phyloP scores from a whole-genome alignment of 2,113 vertebrate species.

The Athene noctua region DNA sequence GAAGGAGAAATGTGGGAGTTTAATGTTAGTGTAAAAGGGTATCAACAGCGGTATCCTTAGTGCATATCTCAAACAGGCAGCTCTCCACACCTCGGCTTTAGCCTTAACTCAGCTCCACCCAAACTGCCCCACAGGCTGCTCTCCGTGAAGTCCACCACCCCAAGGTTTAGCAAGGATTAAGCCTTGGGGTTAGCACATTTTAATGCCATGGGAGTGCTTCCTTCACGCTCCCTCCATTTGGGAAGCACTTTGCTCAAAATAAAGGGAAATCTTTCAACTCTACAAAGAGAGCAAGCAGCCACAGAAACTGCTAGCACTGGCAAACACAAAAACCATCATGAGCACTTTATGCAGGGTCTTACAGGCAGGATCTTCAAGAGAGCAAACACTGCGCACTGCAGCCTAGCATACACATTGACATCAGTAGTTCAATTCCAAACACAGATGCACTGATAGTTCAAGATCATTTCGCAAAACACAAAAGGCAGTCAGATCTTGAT shows the following conservation, averaged over 20 bases:
- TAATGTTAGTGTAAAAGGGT: neutral
- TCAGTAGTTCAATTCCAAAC: neutral
- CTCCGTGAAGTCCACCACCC: neutral
- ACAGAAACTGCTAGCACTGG: neutral
- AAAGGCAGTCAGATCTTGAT: neutral
- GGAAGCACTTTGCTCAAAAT: neutral
- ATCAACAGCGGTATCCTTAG: neutral
- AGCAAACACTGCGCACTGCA: neutral
- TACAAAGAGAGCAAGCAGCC: neutral
- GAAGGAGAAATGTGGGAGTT: neutral
- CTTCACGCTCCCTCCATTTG: neutral
- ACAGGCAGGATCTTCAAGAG: neutral
- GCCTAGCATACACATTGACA: neutral
- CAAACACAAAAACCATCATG: fast-evolving
- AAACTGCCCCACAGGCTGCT: neutral
- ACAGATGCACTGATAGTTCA: neutral
- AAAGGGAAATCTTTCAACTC: neutral
- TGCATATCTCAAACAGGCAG: neutral
- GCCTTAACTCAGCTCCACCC: neutral
- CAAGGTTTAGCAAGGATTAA: no score
- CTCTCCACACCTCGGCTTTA: neutral
- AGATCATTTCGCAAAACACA: neutral
- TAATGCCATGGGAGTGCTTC: neutral
- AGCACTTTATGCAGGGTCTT: neutral
- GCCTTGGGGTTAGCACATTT: neutral